Evolutionary conservation across 2,888 invertebrate species (phyloP).

Genomic region (Halocaridina rubra): DNA sequence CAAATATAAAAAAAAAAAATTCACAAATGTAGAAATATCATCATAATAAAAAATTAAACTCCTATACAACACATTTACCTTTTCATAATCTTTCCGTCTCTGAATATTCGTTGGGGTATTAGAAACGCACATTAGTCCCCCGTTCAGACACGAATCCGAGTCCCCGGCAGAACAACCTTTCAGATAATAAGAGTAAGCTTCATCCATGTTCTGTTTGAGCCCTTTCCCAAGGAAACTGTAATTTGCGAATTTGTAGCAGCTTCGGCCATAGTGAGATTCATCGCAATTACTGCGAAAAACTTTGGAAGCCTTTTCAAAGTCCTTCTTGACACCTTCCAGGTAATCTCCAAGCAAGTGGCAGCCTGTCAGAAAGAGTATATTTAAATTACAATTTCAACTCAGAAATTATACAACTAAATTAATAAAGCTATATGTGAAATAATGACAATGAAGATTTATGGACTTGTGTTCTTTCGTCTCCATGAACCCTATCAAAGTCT

Average conservation of each 20-base stretch:
- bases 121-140: slow-evolving; percentile 76
- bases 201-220: slow-evolving; percentile 73
- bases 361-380: slow-evolving; percentile 71
- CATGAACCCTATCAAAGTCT: no score
- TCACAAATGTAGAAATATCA: no score
- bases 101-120: slow-evolving; percentile 53
- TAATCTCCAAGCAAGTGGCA: slow-evolving; percentile 95
- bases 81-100: slow-evolving; percentile 43
- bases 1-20: no score
- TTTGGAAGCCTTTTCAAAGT: slow-evolving; percentile 82
- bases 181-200: slow-evolving; percentile 79
- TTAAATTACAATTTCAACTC: no score
- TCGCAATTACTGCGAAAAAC: slow-evolving; percentile 90
- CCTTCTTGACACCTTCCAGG: slow-evolving; percentile 85
- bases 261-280: slow-evolving; percentile 83
- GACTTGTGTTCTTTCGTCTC: no score
- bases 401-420: no score
- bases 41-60: no score
- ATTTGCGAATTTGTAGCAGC: slow-evolving; percentile 89
- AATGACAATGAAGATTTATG: no score
- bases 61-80: slow-evolving; percentile 3
- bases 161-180: slow-evolving; percentile 83
- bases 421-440: no score
- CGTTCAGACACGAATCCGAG: slow-evolving; percentile 79
- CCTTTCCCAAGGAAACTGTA: slow-evolving; percentile 69